Evolutionary conservation across 1,140 invertebrate species (phyloP), one percentile per base, ranked within the genome.

Genomic region (Diorhabda elongata): DNA sequence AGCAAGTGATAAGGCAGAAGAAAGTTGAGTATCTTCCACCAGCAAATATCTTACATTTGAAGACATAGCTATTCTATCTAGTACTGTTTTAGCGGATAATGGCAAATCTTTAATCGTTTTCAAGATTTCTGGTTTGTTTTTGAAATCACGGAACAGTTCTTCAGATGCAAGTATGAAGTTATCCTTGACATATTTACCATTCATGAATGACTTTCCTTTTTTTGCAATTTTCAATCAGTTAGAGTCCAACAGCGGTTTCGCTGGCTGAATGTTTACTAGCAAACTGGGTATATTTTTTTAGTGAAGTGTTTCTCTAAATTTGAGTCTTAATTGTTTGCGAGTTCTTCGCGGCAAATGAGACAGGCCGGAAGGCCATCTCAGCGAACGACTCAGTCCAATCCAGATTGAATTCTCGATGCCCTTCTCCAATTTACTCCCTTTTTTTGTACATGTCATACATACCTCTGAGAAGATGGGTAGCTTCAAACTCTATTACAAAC

Each of bases 41-140:
- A 5, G 45, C 45, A 52, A 5, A 52, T 52, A 8, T 52, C 1
- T 5, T 52, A 52, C 45, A 52, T 26, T 26, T 26, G 26, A 26
- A 26, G 26, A 26, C 26, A 26, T 26, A n/a, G n/a, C n/a, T n/a
- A n/a, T n/a, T 26, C 26, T 26, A 26, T 26, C 26, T 26, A 26
- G 26, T 26, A 26, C 26, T 74, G 72, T 78, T 74, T 74, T 74
- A 61, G 71, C 73, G 61, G 72, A 77, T 59, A 73, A 61, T 73
- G 76, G 69, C 66, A 78, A 69, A 42, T 76, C 72, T 76, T 76
- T 72, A 57, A 76, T 75, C 75, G 58, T 75, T 72, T 77, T 77
- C 66, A 75, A 42, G 58, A 77, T 77, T 61, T 77, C 72, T 72
- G 72, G 26, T 77, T 76, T 77, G 67, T 78, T 78, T 64, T 77